phyloP scores from a whole-genome alignment of 2,888 invertebrate genomes.

The Eilema griseolum region DNA sequence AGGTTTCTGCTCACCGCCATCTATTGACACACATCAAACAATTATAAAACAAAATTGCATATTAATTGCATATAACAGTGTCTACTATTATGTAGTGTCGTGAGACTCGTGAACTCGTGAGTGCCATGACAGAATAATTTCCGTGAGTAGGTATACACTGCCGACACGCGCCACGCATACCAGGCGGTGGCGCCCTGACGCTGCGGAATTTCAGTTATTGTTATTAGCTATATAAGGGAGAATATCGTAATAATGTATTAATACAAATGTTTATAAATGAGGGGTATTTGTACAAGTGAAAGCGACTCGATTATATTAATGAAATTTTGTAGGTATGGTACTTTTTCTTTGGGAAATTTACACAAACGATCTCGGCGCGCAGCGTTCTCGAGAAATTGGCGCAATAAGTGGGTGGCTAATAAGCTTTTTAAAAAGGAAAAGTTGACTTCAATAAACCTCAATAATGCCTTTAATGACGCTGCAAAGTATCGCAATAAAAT shows the following conservation, averaged over 20 bases:
- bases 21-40: background rate
- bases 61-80: background rate
- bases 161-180: conserved; percentile 19
- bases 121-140: conserved; percentile 52
- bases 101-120: conserved; percentile 26
- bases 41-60: background rate
- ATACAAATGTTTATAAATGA: conserved; percentile 1
- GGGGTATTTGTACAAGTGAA: background rate
- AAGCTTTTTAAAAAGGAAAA: background rate
- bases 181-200: conserved; percentile 18
- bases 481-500: too few relatives aligned
- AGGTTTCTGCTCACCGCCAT: too few relatives aligned
- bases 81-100: conserved; percentile 27
- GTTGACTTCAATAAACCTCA: background rate
- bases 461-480: too few relatives aligned
- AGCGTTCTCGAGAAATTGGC: background rate
- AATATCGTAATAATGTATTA: conserved; percentile 8
- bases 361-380: background rate
- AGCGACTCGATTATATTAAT: conserved; percentile 3
- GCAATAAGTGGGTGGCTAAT: background rate
- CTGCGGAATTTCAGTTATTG: conserved; percentile 35
- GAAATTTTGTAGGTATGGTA: background rate
- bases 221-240: background rate
- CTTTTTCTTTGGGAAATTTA: background rate
- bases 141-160: conserved; percentile 41